phyloP scores from a whole-genome alignment of 2,797 vertebrate genomes.

The Mus minutoides region DNA sequence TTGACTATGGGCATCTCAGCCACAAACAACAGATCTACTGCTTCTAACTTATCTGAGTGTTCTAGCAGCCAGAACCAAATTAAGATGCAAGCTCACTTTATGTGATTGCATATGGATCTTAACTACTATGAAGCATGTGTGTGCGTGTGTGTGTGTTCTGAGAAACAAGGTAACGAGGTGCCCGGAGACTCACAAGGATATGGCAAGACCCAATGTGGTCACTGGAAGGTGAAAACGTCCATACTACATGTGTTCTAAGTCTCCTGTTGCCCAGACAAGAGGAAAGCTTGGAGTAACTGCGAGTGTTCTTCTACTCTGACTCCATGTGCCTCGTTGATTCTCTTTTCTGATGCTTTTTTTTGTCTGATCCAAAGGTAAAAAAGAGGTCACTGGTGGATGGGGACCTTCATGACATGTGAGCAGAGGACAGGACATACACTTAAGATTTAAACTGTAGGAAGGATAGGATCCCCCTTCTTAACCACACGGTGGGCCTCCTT shows the following conservation, averaged over 20 bases:
- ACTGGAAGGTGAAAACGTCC: neutral
- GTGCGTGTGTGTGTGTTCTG: neutral
- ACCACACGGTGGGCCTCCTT: neutral
- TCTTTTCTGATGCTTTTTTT: neutral
- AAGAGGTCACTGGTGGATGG: neutral
- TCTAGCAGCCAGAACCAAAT: neutral
- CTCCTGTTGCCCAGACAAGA: neutral
- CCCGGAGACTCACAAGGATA: neutral
- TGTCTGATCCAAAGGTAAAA: neutral
- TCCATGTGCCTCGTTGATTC: neutral
- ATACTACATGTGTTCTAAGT: neutral
- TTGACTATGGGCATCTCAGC: neutral
- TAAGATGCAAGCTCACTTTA: neutral
- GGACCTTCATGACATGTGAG: neutral
- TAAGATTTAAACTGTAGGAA: neutral
- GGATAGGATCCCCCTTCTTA: neutral
- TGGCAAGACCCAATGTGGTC: neutral
- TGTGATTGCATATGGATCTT: neutral
- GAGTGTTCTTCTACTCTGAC: neutral
- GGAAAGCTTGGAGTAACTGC: neutral
- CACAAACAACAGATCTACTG: neutral
- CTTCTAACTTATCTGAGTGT: neutral
- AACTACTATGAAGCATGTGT: neutral
- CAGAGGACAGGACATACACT: neutral
- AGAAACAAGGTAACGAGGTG: neutral